These are phyloP conservation scores for Alcedo quadribrachys DNA, from an alignment of 2,797 vertebrate genomes.

Conservation along the genomic window DNA sequence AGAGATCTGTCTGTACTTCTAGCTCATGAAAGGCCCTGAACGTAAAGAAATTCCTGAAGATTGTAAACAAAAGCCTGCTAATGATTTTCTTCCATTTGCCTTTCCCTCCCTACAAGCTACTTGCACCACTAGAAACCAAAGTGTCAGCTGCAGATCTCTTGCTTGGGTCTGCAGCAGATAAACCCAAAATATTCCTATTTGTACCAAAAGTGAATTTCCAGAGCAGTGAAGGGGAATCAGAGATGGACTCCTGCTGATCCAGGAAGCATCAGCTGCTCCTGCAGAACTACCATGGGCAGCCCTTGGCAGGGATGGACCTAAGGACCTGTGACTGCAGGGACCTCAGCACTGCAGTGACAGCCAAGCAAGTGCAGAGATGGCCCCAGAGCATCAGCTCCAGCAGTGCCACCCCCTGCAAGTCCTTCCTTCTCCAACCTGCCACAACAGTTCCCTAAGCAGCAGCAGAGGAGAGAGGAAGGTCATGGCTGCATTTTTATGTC, in stretches of 20 bases:
- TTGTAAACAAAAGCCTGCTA: background rate
- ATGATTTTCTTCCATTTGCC: background rate
- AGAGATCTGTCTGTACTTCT: background rate
- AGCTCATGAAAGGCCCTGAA: background rate
- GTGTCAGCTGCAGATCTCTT: background rate
- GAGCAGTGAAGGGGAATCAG: background rate
- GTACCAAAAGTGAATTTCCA: background rate
- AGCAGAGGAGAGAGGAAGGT: background rate
- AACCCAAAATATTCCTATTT: rapidly evolving
- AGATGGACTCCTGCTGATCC: background rate
- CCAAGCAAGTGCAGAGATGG: background rate
- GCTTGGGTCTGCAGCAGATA: background rate
- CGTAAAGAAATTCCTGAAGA: background rate
- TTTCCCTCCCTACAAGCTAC: background rate
- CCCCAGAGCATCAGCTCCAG: background rate
- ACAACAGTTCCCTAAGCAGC: background rate
- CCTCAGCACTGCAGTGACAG: rapidly evolving
- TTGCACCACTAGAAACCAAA: background rate
- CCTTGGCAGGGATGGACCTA: background rate
- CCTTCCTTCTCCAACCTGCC: background rate
- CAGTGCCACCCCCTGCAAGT: background rate
- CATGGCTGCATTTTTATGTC: rapidly evolving
- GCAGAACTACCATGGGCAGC: background rate
- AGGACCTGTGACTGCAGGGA: background rate
- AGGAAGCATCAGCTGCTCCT: rapidly evolving